Conservation (phyloP, 2,797 vertebrate genomes). For the Sorex maritimensis region DNA sequence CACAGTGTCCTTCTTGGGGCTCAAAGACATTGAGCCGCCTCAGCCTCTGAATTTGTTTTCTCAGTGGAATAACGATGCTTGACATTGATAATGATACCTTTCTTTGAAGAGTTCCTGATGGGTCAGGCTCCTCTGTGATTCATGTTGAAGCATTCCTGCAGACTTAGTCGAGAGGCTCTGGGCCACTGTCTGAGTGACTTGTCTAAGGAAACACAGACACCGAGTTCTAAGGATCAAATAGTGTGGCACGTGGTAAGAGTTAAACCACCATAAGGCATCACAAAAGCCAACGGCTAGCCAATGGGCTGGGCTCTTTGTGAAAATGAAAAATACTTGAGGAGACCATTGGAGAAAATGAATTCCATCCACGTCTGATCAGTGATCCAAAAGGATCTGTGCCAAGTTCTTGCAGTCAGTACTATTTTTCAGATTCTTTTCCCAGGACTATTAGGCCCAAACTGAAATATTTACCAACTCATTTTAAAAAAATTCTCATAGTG, state of each 20-base stretch:
- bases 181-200: neutral
- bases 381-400: neutral
- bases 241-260: neutral
- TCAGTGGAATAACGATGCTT: conserved; percentile 42
- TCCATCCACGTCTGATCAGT: neutral
- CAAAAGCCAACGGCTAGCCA: neutral
- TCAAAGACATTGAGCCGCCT: conserved; percentile 14
- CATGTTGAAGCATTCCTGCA: conserved; percentile 54
- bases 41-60: conserved; percentile 61
- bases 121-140: conserved; percentile 42
- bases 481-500: neutral
- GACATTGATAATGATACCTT: conserved; percentile 58
- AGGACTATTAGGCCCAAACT: conserved; percentile 32
- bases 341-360: no score
- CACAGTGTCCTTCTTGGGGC: conserved; percentile 19
- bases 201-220: neutral
- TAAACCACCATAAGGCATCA: neutral
- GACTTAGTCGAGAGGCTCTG: conserved; percentile 25
- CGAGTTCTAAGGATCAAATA: neutral
- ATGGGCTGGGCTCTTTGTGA: no score
- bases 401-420: neutral
- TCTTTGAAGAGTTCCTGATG: conserved; percentile 53
- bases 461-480: neutral
- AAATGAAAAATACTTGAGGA: no score
- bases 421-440: conserved; percentile 13